Evolutionary conservation across 2,113 vertebrate genomes (phyloP).

Genomic region (Panurus biarmicus): DNA sequence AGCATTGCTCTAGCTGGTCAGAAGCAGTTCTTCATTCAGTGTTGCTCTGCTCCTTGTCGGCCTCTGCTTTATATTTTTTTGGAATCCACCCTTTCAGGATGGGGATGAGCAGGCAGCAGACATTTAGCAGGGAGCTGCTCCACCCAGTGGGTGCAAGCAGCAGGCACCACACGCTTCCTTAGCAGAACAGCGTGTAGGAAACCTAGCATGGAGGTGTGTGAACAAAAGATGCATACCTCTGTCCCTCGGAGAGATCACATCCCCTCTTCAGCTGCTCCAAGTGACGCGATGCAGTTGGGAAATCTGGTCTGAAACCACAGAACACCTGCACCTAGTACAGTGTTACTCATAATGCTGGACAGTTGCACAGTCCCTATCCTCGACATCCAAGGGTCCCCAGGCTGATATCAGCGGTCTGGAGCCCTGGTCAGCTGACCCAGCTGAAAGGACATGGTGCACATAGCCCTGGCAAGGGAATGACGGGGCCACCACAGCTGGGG

Average conservation of each 20-base stretch:
- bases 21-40: background rate
- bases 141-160: conserved; percentile 36
- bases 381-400: accelerated
- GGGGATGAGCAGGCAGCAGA: accelerated
- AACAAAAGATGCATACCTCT: background rate
- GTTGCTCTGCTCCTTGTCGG: background rate
- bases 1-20: background rate
- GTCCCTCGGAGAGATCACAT: accelerated
- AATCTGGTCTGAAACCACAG: background rate
- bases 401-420: background rate
- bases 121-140: conserved; percentile 15
- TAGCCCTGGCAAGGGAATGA: background rate
- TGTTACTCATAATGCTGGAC: background rate
- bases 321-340: background rate
- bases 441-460: background rate
- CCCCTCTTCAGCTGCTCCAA: background rate
- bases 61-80: background rate
- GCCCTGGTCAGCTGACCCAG: accelerated
- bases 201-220: accelerated
- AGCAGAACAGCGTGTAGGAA: accelerated
- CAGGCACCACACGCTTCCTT: background rate
- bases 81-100: background rate
- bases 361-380: background rate
- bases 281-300: background rate
- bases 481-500: accelerated